Conservation (phyloP, 2,888 invertebrate species). For the Seira ritae region DNA sequence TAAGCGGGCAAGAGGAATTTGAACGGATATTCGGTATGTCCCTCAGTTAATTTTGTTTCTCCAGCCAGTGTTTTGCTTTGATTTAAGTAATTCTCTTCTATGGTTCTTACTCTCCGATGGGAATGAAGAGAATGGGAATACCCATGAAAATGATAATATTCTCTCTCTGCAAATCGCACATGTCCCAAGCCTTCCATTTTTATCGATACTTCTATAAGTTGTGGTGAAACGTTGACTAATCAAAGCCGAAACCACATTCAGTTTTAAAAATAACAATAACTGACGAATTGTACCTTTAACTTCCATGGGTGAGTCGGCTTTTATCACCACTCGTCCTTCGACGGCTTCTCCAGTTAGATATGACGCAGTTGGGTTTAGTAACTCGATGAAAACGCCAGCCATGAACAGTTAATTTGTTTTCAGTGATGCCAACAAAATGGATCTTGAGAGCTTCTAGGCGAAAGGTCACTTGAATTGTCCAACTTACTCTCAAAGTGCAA, state of each 20-base stretch:
- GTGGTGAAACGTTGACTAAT: no score
- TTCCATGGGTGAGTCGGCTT: conserved; percentile 81
- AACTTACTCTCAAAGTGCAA: no score
- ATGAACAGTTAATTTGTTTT: no score
- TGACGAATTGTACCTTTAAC: conserved; percentile 84
- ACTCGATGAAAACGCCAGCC: conserved; percentile 83
- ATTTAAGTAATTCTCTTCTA: not conserved
- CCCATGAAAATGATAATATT: conserved; percentile 1
- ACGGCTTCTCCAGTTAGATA: conserved; percentile 82
- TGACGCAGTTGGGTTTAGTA: conserved; percentile 84
- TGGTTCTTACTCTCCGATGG: not conserved
- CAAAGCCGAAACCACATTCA: no score
- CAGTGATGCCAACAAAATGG: no score
- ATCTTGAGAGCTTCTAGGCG: no score
- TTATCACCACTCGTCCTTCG: conserved; percentile 80
- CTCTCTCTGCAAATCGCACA: not conserved
- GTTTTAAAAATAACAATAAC: no score
- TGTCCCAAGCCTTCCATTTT: no score
- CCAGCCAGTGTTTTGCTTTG: not conserved
- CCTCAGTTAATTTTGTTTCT: no score
- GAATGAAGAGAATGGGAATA: no score
- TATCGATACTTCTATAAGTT: no score
- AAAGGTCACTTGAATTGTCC: no score
- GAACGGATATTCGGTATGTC: conserved; percentile 86
- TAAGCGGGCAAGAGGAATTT: conserved; percentile 83